These are phyloP conservation scores for Eptesicus fuscus DNA, from an alignment of 2,113 vertebrate species.

Conservation along the genomic window DNA sequence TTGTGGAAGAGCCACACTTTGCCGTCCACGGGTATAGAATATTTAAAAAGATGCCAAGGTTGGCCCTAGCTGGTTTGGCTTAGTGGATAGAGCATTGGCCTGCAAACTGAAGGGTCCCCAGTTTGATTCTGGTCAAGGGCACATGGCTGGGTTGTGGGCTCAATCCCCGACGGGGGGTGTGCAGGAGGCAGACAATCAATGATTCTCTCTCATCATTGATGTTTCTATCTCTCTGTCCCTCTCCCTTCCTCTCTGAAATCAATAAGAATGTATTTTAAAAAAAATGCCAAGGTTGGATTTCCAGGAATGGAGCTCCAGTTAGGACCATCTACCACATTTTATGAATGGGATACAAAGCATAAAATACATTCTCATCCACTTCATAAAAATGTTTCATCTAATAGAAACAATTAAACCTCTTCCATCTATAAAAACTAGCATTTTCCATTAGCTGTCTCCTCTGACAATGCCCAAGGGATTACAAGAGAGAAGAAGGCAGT, in stretches of 20 bases:
- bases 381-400: conserved; percentile 39
- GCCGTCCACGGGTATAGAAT: not conserved
- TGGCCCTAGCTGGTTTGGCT: not conserved
- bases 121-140: no score
- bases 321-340: not conserved
- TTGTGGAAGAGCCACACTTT: no score
- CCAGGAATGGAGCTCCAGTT: not conserved
- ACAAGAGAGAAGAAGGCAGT: not conserved
- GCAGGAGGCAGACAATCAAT: no score
- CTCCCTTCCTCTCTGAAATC: no score
- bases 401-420: conserved; percentile 53
- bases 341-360: conserved; percentile 43
- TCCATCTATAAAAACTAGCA: conserved; percentile 34
- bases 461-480: conserved; percentile 22
- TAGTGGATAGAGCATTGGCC: no score
- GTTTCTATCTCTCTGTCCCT: no score
- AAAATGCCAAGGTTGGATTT: not conserved
- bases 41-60: not conserved
- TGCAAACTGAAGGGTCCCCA: no score
- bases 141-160: no score
- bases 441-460: conserved; percentile 42
- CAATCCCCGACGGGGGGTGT: no score
- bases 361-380: not conserved
- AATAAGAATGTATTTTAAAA: no score
- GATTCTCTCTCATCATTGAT: no score